Conservation (phyloP, 2,797 vertebrate species). For the Petrocephalus sullivani region DNA sequence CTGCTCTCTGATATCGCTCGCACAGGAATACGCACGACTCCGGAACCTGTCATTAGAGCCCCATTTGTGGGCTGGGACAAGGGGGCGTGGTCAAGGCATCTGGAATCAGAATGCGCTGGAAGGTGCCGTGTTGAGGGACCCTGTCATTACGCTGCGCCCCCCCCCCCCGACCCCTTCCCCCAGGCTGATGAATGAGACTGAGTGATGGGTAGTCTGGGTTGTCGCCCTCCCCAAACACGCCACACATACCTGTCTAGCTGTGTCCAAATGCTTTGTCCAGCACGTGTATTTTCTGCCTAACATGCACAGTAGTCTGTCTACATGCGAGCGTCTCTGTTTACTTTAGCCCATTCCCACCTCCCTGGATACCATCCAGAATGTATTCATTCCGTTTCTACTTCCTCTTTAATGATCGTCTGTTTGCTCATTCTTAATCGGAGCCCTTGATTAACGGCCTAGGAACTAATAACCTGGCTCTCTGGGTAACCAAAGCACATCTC, state of each 20-base stretch:
- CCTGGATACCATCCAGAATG: background rate
- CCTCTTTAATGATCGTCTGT: background rate
- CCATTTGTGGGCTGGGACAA: background rate
- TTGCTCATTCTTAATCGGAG: background rate
- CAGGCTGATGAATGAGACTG: background rate
- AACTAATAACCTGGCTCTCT: background rate
- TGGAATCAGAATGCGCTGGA: background rate
- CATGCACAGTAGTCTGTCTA: background rate
- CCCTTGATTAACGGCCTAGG: background rate
- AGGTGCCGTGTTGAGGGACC: background rate
- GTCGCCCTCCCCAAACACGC: background rate
- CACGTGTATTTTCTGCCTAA: background rate
- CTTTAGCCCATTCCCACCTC: background rate
- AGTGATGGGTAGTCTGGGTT: background rate
- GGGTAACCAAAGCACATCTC: background rate
- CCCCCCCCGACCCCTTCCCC: background rate
- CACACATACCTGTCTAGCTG: background rate
- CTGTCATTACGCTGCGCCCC: conserved; percentile 9
- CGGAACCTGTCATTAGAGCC: conserved; percentile 4
- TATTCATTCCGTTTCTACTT: background rate
- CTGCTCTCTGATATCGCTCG: background rate
- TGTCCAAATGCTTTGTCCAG: background rate
- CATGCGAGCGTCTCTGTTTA: background rate
- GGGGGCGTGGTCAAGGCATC: background rate
- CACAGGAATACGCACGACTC: background rate